phyloP scores from a whole-genome alignment of 2,888 invertebrate genomes.

The Mythimna pallens region DNA sequence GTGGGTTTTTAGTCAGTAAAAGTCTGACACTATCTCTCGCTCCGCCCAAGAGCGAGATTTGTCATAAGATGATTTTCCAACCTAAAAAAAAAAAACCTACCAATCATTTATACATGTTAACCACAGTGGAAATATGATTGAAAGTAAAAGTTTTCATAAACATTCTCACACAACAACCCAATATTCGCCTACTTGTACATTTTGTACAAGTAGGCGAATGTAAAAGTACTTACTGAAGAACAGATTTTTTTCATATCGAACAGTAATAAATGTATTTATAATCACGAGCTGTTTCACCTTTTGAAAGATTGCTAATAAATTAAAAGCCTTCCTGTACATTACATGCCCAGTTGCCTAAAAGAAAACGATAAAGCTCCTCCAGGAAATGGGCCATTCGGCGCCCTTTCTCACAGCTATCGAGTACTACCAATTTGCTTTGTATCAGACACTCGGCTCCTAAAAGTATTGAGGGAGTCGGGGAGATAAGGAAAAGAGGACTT shows the following conservation, averaged over 20 bases:
- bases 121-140: neutral
- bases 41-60: too few relatives aligned
- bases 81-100: too few relatives aligned
- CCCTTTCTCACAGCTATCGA: slow-evolving; percentile 83
- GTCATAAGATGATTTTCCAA: too few relatives aligned
- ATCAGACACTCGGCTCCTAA: slow-evolving; percentile 77
- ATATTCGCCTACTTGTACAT: too few relatives aligned
- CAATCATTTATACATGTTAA: neutral
- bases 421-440: slow-evolving; percentile 88
- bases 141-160: neutral
- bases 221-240: too few relatives aligned
- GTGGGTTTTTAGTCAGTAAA: too few relatives aligned
- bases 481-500: slow-evolving; percentile 78
- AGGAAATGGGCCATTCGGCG: slow-evolving; percentile 85
- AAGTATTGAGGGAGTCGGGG: slow-evolving; percentile 74
- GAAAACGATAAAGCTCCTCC: slow-evolving; percentile 82
- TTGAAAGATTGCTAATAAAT: neutral
- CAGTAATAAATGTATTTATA: too few relatives aligned
- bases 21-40: too few relatives aligned
- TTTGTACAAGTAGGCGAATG: too few relatives aligned
- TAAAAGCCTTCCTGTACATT: slow-evolving; percentile 35
- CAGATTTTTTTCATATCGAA: too few relatives aligned
- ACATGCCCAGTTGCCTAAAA: slow-evolving; percentile 58
- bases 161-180: too few relatives aligned
- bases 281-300: neutral